phyloP scores from a whole-genome alignment of 2,797 vertebrate species.

The Gymnoscopelus microlampas region DNA sequence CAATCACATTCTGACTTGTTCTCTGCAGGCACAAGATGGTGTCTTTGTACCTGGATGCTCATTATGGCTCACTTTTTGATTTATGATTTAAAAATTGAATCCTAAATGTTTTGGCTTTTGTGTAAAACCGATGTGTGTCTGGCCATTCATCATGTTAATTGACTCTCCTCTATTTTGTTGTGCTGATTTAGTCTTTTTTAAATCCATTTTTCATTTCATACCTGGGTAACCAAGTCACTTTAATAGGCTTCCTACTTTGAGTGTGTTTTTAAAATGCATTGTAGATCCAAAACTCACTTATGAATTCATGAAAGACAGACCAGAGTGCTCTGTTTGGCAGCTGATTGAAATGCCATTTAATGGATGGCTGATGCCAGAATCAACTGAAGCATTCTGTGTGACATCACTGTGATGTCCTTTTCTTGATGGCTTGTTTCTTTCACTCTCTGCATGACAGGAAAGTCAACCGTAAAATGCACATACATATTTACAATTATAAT shows the following conservation, averaged over 20 bases:
- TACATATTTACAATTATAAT: background rate
- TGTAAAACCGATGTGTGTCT: slow-evolving; percentile 50
- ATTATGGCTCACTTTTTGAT: slow-evolving; percentile 64
- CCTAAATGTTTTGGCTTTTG: slow-evolving; percentile 67
- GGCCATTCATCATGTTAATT: slow-evolving; percentile 72
- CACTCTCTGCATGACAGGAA: background rate
- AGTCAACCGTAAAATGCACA: background rate
- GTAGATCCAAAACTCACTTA: slow-evolving; percentile 4
- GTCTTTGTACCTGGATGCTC: slow-evolving; percentile 70
- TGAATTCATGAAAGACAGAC: too few species aligned
- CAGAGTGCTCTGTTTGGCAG: slow-evolving; percentile 9
- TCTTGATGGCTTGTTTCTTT: background rate
- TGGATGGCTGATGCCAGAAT: slow-evolving; percentile 42
- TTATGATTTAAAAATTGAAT: slow-evolving; percentile 62
- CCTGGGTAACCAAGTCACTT: slow-evolving; percentile 32
- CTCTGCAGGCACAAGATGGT: slow-evolving; percentile 67
- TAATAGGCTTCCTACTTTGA: slow-evolving; percentile 40
- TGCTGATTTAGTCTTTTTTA: slow-evolving; percentile 63
- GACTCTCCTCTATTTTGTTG: slow-evolving; percentile 63
- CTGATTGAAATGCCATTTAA: slow-evolving; percentile 44
- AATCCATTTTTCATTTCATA: slow-evolving; percentile 64
- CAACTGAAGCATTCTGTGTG: slow-evolving; percentile 23
- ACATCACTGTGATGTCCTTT: background rate
- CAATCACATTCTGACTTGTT: slow-evolving; percentile 65
- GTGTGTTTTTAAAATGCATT: slow-evolving; percentile 16